phyloP scores from a whole-genome alignment of 2,888 invertebrate species.

The Corythucha ciliata region DNA sequence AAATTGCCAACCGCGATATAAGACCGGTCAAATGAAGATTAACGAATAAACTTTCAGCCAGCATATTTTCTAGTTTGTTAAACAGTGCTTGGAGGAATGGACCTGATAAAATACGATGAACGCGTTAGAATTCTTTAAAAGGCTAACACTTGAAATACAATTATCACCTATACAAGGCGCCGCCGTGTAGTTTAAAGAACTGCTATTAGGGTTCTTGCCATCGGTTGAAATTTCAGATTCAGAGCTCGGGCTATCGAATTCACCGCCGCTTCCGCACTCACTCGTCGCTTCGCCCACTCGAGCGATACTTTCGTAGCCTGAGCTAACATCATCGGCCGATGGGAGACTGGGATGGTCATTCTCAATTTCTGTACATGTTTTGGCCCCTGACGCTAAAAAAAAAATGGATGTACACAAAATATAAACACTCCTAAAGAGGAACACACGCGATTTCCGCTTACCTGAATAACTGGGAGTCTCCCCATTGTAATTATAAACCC shows the following conservation, averaged over 20 bases:
- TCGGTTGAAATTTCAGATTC: slow-evolving; percentile 29
- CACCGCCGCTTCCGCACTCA: slow-evolving; percentile 32
- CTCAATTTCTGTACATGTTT: slow-evolving; percentile 30
- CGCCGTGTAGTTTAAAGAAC: slow-evolving; percentile 25
- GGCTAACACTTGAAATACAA: background rate
- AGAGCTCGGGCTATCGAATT: slow-evolving; percentile 31
- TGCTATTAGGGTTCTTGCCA: slow-evolving; percentile 16
- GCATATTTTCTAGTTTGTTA: slow-evolving; percentile 70
- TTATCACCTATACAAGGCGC: slow-evolving; percentile 35
- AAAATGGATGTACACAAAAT: too few species aligned
- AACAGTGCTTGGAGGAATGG: slow-evolving; percentile 73
- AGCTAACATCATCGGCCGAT: slow-evolving; percentile 57
- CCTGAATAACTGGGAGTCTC: slow-evolving; percentile 37
- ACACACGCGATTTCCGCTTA: slow-evolving; percentile 21
- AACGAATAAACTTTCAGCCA: slow-evolving; percentile 71
- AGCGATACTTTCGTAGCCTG: slow-evolving; percentile 63
- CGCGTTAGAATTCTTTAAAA: background rate
- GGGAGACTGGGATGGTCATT: slow-evolving; percentile 49
- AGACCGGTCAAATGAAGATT: slow-evolving; percentile 83
- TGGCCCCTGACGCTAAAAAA: slow-evolving; percentile 15
- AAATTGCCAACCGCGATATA: slow-evolving; percentile 73
- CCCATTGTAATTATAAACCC: slow-evolving; percentile 67
- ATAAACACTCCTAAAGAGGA: too few species aligned
- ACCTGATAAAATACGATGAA: slow-evolving; percentile 45
- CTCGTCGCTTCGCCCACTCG: slow-evolving; percentile 27